Percentiles rank a stretch among this genome's conserved stretches.
These are phyloP conservation scores for Hirundichthys speculiger DNA, from an alignment of 2,113 vertebrate species.

Conservation along the genomic window DNA sequence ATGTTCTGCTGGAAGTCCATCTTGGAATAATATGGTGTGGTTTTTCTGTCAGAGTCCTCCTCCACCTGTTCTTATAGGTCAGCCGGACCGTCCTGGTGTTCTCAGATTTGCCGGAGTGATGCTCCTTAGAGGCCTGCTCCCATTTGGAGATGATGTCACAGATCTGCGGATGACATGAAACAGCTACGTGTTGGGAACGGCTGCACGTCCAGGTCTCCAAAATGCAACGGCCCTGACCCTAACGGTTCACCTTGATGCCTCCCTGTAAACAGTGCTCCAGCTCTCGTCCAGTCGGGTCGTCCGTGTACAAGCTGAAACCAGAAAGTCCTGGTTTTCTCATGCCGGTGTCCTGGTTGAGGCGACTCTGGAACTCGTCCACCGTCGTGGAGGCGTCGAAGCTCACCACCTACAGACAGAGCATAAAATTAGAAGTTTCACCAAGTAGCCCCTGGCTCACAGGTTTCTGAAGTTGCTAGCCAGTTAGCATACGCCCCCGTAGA, in stretches of 20 bases:
- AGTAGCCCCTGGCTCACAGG: too few relatives aligned
- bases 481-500: too few relatives aligned
- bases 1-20: too few relatives aligned
- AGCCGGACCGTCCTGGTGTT: conserved; percentile 92
- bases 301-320: conserved; percentile 93
- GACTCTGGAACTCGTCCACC: conserved; percentile 96
- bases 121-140: conserved; percentile 96
- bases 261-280: conserved; percentile 93
- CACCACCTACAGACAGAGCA: conserved; percentile 84
- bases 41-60: too few relatives aligned
- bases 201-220: background rate
- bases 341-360: conserved; percentile 91
- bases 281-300: conserved; percentile 92
- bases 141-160: conserved; percentile 99
- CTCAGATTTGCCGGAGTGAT: conserved; percentile 93
- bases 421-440: too few relatives aligned
- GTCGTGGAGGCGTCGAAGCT: conserved; percentile 96
- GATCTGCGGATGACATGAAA: conserved; percentile 79
- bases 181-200: background rate
- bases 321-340: conserved; percentile 91
- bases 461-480: too few relatives aligned
- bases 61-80: conserved; percentile 95
- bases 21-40: too few relatives aligned
- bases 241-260: conserved; percentile 94
- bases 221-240: too few relatives aligned